These are phyloP conservation scores for Desmodus rotundus DNA, from an alignment of 2,113 vertebrate genomes.

Conservation along the genomic window DNA sequence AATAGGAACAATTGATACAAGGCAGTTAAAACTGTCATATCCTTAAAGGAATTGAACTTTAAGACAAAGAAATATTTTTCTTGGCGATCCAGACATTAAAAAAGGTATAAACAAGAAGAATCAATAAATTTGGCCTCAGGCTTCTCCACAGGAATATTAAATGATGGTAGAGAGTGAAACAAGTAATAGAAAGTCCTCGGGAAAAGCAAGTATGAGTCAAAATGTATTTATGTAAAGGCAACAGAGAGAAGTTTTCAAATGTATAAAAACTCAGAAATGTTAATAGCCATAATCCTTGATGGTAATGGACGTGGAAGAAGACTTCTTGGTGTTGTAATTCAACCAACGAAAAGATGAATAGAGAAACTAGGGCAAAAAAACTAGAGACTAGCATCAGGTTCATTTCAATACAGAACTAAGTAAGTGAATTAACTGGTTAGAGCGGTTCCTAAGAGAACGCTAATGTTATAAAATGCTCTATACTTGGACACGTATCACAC, in stretches of 20 bases:
- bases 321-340: neutral
- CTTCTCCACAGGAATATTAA: constrained; percentile 29
- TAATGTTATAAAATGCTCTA: neutral
- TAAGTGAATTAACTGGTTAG: neutral
- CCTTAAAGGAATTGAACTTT: neutral
- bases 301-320: neutral
- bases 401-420: neutral
- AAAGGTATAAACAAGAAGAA: neutral
- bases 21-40: neutral
- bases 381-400: neutral
- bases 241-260: neutral
- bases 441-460: neutral
- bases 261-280: neutral
- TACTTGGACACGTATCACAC: neutral
- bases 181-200: neutral
- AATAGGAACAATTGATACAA: neutral
- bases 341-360: neutral
- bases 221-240: neutral
- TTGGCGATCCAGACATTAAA: neutral
- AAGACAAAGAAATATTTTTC: constrained; percentile 3
- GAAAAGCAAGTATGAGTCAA: neutral
- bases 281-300: neutral
- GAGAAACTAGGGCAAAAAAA: neutral
- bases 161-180: neutral
- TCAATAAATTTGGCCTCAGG: neutral